Conservation (phyloP, 1,140 invertebrate genomes). For the Drosophila setifemur region DNA sequence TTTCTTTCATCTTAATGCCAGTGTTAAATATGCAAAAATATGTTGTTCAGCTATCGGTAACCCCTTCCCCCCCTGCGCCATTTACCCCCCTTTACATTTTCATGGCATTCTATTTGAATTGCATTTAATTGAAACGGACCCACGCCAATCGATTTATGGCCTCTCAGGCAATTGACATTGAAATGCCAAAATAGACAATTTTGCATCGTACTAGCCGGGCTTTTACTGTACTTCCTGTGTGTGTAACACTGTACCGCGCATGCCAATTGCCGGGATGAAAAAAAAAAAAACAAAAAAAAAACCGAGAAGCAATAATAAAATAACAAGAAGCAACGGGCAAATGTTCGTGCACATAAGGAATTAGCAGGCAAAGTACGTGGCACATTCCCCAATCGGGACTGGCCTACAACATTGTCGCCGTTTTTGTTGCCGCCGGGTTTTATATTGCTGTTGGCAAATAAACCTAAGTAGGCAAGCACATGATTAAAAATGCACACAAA, state of each 20-base stretch:
- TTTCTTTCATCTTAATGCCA: background rate
- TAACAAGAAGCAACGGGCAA: background rate
- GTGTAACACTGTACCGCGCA: background rate
- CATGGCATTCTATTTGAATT: slow-evolving; percentile 21
- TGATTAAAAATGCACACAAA: slow-evolving; percentile 74
- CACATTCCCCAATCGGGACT: slow-evolving; percentile 68
- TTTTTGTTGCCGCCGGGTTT: slow-evolving; percentile 13
- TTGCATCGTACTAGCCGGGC: slow-evolving; percentile 54
- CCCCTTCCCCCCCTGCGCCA: too few relatives aligned
- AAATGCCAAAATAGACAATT: slow-evolving; percentile 58
- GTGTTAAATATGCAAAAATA: slow-evolving; percentile 6
- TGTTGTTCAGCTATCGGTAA: slow-evolving; percentile 6
- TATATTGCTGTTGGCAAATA: slow-evolving; percentile 39
- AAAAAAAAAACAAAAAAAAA: slow-evolving; percentile 11
- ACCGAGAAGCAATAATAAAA: background rate
- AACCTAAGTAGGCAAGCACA: slow-evolving; percentile 73
- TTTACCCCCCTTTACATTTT: background rate
- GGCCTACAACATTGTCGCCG: slow-evolving; percentile 58
- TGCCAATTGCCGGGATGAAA: slow-evolving; percentile 10
- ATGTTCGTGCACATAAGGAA: slow-evolving; percentile 73
- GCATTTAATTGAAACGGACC: slow-evolving; percentile 57
- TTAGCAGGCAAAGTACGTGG: slow-evolving; percentile 73
- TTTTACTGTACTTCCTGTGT: slow-evolving; percentile 64
- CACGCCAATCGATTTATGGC: slow-evolving; percentile 53
- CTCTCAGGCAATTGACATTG: slow-evolving; percentile 55